Evolutionary conservation across 1,140 invertebrate genomes (phyloP).

Genomic region (Aradophagus sp.): DNA sequence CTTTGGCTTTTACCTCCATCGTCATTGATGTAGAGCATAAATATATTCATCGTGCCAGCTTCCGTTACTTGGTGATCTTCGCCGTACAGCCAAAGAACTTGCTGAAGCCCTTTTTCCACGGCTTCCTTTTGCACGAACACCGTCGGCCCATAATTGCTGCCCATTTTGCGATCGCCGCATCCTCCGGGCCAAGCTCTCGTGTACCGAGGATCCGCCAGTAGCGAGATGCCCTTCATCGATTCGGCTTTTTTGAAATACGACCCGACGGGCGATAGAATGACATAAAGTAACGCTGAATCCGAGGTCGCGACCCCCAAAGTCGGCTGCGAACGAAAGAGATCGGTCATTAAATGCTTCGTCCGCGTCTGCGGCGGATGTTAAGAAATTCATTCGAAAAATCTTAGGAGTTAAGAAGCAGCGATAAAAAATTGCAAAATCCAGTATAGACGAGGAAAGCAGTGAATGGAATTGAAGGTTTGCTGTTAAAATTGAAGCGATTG

Average conservation of each 20-base stretch:
- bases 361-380: too few species aligned
- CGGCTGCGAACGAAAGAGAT: too few species aligned
- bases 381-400: too few species aligned
- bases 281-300: conserved; percentile 90
- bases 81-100: conserved; percentile 98
- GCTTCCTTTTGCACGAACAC: conserved; percentile 89
- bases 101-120: conserved; percentile 87
- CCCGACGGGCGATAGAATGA: conserved; percentile 94
- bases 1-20: conserved; percentile 93
- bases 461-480: too few species aligned
- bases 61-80: conserved; percentile 96
- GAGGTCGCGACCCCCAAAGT: conserved; percentile 91
- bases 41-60: conserved; percentile 99
- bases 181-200: conserved; percentile 97
- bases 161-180: conserved; percentile 95
- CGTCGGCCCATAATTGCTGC: conserved; percentile 93
- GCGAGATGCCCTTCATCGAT: conserved; percentile 72
- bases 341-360: too few species aligned
- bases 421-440: too few species aligned
- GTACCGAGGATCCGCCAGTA: conserved; percentile 87
- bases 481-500: too few species aligned
- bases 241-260: conserved; percentile 87
- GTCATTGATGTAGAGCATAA: conserved; percentile 91
- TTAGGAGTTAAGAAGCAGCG: too few species aligned
- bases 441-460: too few species aligned